Base-by-base conservation (phyloP, 2,888 invertebrate species). In the Julus scandinavius region DNA sequence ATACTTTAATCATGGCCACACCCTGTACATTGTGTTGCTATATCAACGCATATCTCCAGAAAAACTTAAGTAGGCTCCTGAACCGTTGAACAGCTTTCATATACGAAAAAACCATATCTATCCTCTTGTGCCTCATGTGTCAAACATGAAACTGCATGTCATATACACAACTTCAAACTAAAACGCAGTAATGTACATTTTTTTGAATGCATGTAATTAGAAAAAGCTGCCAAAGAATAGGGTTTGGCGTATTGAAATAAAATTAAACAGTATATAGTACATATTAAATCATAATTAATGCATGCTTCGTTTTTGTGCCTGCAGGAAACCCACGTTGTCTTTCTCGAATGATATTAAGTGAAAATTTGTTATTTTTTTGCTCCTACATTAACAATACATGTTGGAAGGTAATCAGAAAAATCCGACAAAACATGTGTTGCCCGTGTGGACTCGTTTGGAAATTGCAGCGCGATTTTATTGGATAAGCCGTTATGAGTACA, bases 281-380 rank as follows among this genome's bases (percentile, higher is more conserved):
- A 63, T 63, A 63, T 63, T 63, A 63, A 63, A 63, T 63, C 63
- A 63, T 63, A 63, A 63, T 63, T 63, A 63, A 63, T 63, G 63
- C n/a, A 63, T 63, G 63, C n/a, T n/a, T 63, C 17, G 63, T n/a
- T 63, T 63, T 63, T 63, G 63, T 17, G 17, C n/a, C n/a, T 20
- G 63, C 6, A 63, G n/a, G n/a, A 17, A 63, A 5, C 63, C 63
- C 63, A 63, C 63, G 1, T n/a, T n/a, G 63, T 1, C 17, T 63
- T 63, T 63, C 6, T 17, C n/a, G 63, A 63, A 63, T 63, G 63
- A 63, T n/a, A 63, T 63, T 63, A 63, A 63, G 63, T 63, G 63
- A 63, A 63, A 63, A 63, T 63, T 63, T 20, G 50, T 50, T 50
- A 0, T 50, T 50, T 63, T n/a, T 58, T 63, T 63, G 15, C n/a